Conservation (phyloP, 2,797 vertebrate species). For the Pogoniulus pusillus region DNA sequence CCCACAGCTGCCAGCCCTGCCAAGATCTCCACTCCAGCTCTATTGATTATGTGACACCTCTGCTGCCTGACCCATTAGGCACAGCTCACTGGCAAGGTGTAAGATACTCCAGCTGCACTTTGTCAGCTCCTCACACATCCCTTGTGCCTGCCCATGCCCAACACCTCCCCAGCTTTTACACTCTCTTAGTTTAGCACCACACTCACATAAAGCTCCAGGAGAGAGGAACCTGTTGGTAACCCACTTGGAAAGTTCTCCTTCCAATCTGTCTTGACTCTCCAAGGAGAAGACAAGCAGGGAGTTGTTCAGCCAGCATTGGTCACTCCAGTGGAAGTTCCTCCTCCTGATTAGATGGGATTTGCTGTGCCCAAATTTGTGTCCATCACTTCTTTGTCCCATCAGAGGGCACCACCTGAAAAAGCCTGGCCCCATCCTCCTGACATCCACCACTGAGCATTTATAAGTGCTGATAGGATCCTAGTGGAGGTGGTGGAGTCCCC, state of each 20-base stretch:
- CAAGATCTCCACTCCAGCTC: neutral
- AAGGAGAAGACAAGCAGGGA: neutral
- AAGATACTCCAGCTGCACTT: slow-evolving; percentile 33
- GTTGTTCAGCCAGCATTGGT: accelerated
- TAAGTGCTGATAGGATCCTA: no score
- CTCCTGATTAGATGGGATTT: no score
- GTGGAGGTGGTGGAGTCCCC: no score
- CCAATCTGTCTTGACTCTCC: neutral
- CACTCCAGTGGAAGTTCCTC: neutral
- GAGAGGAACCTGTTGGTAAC: neutral
- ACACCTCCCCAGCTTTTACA: neutral
- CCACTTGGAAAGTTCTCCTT: neutral
- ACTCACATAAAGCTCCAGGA: neutral
- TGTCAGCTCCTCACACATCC: neutral
- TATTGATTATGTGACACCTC: slow-evolving; percentile 69
- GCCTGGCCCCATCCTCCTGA: no score
- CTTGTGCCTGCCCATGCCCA: neutral
- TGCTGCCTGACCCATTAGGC: slow-evolving; percentile 61
- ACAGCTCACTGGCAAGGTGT: slow-evolving; percentile 59
- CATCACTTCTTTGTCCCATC: no score
- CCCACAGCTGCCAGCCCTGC: neutral
- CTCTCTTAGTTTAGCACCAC: neutral
- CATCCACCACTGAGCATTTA: no score
- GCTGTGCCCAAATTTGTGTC: no score
- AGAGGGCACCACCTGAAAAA: no score